Evolutionary conservation across 1,140 invertebrate genomes (phyloP).

Genomic region (Patella vulgata): DNA sequence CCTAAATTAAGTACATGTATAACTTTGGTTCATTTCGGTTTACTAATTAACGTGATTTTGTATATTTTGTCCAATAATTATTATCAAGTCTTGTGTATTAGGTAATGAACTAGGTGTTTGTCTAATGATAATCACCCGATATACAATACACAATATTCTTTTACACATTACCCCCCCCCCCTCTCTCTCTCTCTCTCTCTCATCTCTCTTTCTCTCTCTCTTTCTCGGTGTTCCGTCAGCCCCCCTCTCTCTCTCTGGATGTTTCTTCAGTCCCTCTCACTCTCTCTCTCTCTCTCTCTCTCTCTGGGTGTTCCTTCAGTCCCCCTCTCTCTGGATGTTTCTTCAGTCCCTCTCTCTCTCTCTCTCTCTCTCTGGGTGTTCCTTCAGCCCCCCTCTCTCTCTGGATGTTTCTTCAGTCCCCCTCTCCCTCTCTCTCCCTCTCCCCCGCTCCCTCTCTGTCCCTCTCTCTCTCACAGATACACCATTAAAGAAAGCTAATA

Average conservation of each 20-base stretch:
- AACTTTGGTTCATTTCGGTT: neutral
- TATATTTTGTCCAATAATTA: neutral
- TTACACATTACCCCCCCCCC: neutral
- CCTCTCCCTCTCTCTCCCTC: neutral
- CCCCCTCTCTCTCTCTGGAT: neutral
- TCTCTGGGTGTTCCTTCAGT: neutral
- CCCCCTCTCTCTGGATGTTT: neutral
- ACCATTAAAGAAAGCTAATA: no score
- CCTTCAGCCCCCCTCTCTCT: neutral
- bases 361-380: neutral
- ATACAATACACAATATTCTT: neutral
- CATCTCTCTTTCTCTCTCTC: neutral
- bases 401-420: neutral
- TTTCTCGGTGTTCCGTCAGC: neutral
- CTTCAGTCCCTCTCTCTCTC: neutral
- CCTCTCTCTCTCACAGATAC: neutral
- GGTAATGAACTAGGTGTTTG: neutral
- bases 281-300: slow-evolving; percentile 6
- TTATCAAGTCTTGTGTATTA: neutral
- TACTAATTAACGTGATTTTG: neutral
- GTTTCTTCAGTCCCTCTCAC: neutral
- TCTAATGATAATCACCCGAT: neutral
- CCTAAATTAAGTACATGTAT: slow-evolving; percentile 2
- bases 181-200: neutral
- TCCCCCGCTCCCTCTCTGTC: neutral